Evolutionary conservation across 2,888 invertebrate species (phyloP).

Genomic region (Loripinus fragilis): DNA sequence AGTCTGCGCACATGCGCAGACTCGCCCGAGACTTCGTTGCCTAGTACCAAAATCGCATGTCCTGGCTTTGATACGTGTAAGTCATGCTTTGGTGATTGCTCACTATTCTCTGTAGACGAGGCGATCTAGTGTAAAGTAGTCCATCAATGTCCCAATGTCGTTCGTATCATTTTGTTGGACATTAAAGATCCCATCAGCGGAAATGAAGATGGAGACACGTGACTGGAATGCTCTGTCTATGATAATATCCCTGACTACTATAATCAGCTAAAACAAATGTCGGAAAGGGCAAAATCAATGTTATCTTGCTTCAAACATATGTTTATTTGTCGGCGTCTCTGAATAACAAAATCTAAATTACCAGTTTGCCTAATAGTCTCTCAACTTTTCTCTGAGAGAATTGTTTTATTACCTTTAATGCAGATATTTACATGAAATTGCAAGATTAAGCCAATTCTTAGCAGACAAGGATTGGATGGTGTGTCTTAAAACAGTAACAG

Average conservation of each 20-base stretch:
- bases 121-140: too few species aligned
- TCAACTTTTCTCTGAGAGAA: not conserved
- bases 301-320: constrained; percentile 56
- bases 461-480: too few species aligned
- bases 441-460: too few species aligned
- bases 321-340: constrained; percentile 40
- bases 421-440: not conserved
- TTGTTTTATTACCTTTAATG: constrained; percentile 3
- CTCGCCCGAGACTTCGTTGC: too few species aligned
- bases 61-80: too few species aligned
- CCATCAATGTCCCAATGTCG: too few species aligned
- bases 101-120: too few species aligned
- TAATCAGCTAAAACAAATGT: constrained; percentile 34
- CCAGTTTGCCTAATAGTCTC: constrained; percentile 8
- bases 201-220: constrained; percentile 11
- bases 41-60: too few species aligned
- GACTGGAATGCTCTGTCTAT: constrained; percentile 16
- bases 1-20: too few species aligned
- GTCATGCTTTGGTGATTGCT: too few species aligned
- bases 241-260: constrained; percentile 5
- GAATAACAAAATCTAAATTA: constrained; percentile 18
- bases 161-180: too few species aligned
- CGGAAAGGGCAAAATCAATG: constrained; percentile 52
- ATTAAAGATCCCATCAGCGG: constrained; percentile 6
- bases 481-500: too few species aligned